These are phyloP conservation scores for Brachypterus glaber DNA, from an alignment of 2,888 invertebrate species.

Conservation along the genomic window DNA sequence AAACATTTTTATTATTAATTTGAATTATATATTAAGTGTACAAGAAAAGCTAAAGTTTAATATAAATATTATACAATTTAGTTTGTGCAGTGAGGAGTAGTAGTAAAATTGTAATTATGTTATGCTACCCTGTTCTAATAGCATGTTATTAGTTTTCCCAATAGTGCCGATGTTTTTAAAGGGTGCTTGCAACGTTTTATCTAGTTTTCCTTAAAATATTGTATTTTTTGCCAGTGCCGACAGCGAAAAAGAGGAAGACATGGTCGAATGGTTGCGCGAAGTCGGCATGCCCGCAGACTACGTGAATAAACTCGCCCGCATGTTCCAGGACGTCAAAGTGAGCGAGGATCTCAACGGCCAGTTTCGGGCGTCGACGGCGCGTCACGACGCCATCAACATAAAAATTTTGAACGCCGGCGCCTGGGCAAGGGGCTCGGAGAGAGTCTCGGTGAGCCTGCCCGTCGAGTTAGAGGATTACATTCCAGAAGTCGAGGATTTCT, in stretches of 20 bases:
- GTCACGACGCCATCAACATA: conserved; percentile 87
- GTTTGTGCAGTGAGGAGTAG: too few species aligned
- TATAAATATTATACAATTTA: too few species aligned
- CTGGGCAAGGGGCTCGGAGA: conserved; percentile 92
- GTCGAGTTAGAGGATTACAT: conserved; percentile 97
- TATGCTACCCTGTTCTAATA: too few species aligned
- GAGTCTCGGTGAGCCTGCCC: conserved; percentile 92
- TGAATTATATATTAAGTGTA: too few species aligned
- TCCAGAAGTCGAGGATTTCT: conserved; percentile 98
- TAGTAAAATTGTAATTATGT: too few species aligned
- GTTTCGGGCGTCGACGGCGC: conserved; percentile 74
- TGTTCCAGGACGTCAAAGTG: conserved; percentile 97
- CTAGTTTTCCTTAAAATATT: too few species aligned
- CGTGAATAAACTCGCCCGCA: conserved; percentile 94
- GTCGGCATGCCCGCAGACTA: conserved; percentile 99
- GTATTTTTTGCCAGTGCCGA: conserved; percentile 68
- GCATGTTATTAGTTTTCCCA: too few species aligned
- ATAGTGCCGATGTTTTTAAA: too few species aligned
- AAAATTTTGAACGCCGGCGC: conserved; percentile 98
- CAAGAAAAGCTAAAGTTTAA: too few species aligned
- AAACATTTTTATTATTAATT: conserved; percentile 5
- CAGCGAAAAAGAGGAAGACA: conserved; percentile 98
- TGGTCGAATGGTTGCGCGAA: conserved; percentile 96
- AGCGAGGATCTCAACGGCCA: conserved; percentile 83
- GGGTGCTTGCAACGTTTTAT: too few species aligned